Evolutionary conservation across 1,140 invertebrate species (phyloP).

Genomic region (Aphelinus certus): DNA sequence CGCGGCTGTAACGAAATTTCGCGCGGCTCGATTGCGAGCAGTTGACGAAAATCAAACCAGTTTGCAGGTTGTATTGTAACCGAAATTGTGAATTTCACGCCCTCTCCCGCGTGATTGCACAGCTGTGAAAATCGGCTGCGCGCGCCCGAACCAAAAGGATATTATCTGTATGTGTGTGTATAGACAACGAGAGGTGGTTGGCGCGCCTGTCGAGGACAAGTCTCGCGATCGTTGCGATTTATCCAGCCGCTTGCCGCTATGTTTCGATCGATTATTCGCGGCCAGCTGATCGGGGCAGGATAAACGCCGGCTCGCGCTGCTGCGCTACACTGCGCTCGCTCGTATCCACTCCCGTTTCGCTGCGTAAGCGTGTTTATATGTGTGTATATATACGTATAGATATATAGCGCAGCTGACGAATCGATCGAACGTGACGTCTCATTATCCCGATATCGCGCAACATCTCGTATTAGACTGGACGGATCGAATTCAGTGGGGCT

Average conservation of each 20-base stretch:
- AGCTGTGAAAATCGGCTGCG: too few relatives aligned
- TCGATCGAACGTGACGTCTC: conserved; percentile 34
- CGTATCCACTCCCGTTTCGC: too few relatives aligned
- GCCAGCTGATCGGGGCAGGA: conserved; percentile 2
- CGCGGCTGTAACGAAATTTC: neutral
- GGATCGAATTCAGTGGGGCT: neutral
- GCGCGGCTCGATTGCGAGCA: neutral
- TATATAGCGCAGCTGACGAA: neutral
- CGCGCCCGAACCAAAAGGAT: too few relatives aligned
- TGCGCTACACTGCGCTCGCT: too few relatives aligned
- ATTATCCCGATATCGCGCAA: neutral
- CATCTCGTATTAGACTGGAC: too few relatives aligned
- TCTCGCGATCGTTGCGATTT: neutral
- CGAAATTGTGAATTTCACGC: conserved; percentile 5
- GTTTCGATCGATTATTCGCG: neutral
- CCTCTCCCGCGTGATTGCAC: too few relatives aligned
- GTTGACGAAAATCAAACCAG: conserved; percentile 12
- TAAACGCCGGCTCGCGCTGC: neutral
- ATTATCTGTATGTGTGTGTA: too few relatives aligned
- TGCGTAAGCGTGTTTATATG: neutral
- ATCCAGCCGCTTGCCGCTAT: neutral
- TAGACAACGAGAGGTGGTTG: too few relatives aligned
- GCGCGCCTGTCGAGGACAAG: too few relatives aligned
- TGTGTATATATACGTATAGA: neutral
- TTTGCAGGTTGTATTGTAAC: neutral